Evolutionary conservation across 2,797 vertebrate genomes (phyloP).

Genomic region (Poeciliopsis gracilis): DNA sequence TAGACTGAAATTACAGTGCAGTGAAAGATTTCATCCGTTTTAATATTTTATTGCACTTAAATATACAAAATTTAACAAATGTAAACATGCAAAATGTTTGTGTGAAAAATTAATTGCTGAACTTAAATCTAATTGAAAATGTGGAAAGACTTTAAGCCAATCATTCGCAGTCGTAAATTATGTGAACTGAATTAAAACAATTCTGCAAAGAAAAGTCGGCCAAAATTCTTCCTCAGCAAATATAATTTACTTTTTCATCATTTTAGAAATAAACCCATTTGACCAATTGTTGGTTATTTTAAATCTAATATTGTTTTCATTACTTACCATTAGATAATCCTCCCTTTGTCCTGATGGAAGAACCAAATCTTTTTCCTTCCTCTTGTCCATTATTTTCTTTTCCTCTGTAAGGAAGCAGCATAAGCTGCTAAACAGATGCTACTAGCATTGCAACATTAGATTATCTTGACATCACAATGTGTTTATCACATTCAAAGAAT

Average conservation of each 20-base stretch:
- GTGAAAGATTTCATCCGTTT: neutral
- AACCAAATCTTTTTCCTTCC: neutral
- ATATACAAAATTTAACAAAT: neutral
- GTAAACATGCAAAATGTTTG: neutral
- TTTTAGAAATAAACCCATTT: neutral
- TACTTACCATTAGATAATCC: neutral
- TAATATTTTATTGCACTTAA: neutral
- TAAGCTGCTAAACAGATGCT: neutral
- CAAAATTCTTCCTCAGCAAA: neutral
- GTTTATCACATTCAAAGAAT: neutral
- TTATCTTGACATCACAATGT: neutral
- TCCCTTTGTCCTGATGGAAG: neutral
- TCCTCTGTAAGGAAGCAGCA: neutral
- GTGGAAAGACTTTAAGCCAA: neutral
- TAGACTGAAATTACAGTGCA: neutral
- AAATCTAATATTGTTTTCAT: neutral
- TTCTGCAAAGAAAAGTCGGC: neutral
- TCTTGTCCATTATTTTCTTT: neutral
- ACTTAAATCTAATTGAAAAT: neutral
- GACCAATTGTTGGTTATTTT: neutral
- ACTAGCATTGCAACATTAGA: neutral
- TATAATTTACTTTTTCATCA: neutral
- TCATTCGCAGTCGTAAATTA: neutral
- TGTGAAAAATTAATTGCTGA: neutral
- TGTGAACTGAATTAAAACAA: neutral